phyloP scores from a whole-genome alignment of 2,113 vertebrate genomes.

The Cephalophus harveyi region DNA sequence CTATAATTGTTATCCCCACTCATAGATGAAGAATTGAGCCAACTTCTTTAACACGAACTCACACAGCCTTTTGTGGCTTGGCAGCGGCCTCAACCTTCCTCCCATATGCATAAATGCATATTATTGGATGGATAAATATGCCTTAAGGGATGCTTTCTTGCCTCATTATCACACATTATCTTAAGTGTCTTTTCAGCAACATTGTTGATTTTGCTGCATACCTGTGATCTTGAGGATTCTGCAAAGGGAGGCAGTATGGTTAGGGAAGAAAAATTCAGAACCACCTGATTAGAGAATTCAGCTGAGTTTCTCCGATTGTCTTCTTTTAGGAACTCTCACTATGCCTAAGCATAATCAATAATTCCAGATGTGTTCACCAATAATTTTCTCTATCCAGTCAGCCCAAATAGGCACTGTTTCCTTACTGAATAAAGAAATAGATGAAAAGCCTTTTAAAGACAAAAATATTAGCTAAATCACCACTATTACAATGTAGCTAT shows the following conservation, averaged over 20 bases:
- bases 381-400: conserved; percentile 28
- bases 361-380: conserved; percentile 26
- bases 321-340: conserved; percentile 10
- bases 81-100: neutral
- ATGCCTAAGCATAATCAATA: conserved; percentile 40
- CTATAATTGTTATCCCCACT: neutral
- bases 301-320: neutral
- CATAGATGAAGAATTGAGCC: neutral
- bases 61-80: neutral
- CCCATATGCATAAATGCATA: neutral
- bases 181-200: conserved; percentile 21
- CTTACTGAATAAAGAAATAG: conserved; percentile 27
- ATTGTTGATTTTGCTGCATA: neutral
- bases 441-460: conserved; percentile 41
- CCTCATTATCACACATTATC: neutral
- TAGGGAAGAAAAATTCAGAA: neutral
- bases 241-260: neutral
- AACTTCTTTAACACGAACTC: neutral
- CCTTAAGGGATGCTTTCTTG: neutral
- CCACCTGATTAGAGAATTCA: neutral
- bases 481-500: conserved; percentile 12
- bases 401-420: neutral
- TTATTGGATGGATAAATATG: neutral
- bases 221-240: neutral
- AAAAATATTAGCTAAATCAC: conserved; percentile 54